These are phyloP conservation scores for Autographa pulchrina DNA, from an alignment of 2,888 invertebrate species.

Conservation along the genomic window DNA sequence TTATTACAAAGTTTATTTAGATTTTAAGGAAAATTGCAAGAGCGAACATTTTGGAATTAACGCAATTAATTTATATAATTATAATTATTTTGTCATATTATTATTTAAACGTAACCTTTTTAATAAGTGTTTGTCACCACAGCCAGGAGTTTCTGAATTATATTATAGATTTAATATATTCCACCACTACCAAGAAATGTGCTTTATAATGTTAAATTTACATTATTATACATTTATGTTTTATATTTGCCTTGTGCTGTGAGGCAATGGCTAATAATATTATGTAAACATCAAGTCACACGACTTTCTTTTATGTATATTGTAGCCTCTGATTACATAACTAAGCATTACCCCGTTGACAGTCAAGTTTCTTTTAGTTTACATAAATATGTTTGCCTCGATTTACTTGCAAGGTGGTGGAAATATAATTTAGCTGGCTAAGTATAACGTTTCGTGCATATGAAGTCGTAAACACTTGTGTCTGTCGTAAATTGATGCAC, in stretches of 20 bases:
- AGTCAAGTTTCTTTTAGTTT: constrained; percentile 23
- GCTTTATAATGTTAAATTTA: constrained; percentile 8
- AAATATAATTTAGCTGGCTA: constrained; percentile 40
- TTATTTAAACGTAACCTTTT: constrained; percentile 4
- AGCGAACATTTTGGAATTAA: constrained; percentile 27
- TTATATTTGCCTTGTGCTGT: neutral
- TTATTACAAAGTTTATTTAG: constrained; percentile 55
- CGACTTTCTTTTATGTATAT: constrained; percentile 27
- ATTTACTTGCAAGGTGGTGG: constrained; percentile 30
- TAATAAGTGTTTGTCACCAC: constrained; percentile 35
- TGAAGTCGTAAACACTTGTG: constrained; percentile 30
- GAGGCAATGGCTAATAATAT: constrained; percentile 7
- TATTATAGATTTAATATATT: constrained; percentile 18
- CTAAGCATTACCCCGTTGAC: constrained; percentile 13
- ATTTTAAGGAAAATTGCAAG: constrained; percentile 33
- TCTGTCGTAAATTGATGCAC: constrained; percentile 65
- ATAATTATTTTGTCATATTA: constrained; percentile 1
- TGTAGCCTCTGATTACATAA: constrained; percentile 18
- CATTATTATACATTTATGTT: neutral
- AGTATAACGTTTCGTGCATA: constrained; percentile 33
- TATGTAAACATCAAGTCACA: constrained; percentile 20
- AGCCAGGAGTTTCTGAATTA: constrained; percentile 20
- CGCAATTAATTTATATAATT: constrained; percentile 26
- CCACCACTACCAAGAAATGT: constrained; percentile 10
- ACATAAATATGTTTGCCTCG: constrained; percentile 6